phyloP scores from a whole-genome alignment of 2,888 invertebrate genomes.

The Melanotus villosus region DNA sequence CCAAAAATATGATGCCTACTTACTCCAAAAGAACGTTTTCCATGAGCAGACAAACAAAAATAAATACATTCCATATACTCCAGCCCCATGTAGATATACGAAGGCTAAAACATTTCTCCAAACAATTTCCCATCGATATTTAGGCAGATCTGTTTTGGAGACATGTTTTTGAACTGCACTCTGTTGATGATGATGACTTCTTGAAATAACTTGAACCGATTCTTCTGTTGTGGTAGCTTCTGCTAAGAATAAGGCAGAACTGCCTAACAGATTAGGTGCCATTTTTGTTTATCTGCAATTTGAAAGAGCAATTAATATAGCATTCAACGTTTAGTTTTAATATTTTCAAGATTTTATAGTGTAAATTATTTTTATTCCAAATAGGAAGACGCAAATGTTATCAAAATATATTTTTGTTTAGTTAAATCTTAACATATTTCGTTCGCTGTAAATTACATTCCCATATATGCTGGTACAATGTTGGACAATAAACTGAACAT shows the following conservation, averaged over 20 bases:
- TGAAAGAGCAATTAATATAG: background rate
- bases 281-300: constrained; percentile 62
- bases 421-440: no score
- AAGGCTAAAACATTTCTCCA: constrained; percentile 87
- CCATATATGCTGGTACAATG: no score
- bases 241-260: constrained; percentile 71
- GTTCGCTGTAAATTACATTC: no score
- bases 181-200: constrained; percentile 21
- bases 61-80: constrained; percentile 76
- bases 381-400: no score
- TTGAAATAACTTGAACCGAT: constrained; percentile 50
- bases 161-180: constrained; percentile 16
- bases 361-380: no score
- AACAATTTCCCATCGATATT: constrained; percentile 76
- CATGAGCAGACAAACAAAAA: constrained; percentile 69
- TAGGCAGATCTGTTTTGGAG: constrained; percentile 30
- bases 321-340: no score
- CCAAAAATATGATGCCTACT: no score
- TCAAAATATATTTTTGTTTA: no score
- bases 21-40: constrained; percentile 72
- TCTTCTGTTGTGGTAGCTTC: constrained; percentile 63
- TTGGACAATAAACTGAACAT: no score
- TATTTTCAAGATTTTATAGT: no score
- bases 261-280: constrained; percentile 76
- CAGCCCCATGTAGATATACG: constrained; percentile 77